Evolutionary conservation across 2,797 vertebrate species (phyloP).

Genomic region (Neosilurus mollespiculum): DNA sequence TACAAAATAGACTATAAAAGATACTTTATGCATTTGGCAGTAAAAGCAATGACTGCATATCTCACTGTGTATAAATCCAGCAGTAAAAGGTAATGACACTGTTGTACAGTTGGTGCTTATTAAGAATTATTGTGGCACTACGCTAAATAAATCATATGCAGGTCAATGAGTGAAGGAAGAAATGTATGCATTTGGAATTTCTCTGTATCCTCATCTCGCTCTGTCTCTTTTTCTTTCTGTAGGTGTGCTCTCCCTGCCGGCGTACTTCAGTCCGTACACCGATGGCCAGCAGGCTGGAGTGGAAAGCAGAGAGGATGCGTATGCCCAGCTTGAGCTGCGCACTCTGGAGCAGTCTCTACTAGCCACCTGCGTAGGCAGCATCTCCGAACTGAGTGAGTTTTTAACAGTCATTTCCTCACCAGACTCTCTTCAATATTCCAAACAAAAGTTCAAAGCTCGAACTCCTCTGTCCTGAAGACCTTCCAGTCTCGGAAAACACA

Average conservation of each 20-base stretch:
- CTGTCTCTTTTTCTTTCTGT: constrained; percentile 21
- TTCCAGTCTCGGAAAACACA: background rate
- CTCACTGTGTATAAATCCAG: constrained; percentile 33
- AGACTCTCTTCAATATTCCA: background rate
- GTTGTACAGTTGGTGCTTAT: background rate
- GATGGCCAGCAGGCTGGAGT: constrained; percentile 78
- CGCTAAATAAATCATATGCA: background rate
- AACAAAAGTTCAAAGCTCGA: background rate
- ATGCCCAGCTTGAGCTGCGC: constrained; percentile 92
- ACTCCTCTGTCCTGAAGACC: background rate
- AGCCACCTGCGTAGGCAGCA: constrained; percentile 97
- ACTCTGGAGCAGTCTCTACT: constrained; percentile 95
- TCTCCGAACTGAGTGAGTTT: constrained; percentile 95
- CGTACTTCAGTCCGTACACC: constrained; percentile 95
- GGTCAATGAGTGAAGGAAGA: background rate
- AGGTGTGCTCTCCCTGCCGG: constrained; percentile 92
- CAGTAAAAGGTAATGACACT: constrained; percentile 34
- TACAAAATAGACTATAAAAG: constrained; percentile 22
- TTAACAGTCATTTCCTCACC: background rate
- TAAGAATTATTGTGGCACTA: background rate
- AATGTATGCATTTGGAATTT: constrained; percentile 1
- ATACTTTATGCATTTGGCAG: constrained; percentile 22
- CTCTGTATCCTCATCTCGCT: background rate
- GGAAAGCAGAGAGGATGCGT: constrained; percentile 88
- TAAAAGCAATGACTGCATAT: constrained; percentile 33